Base-by-base conservation (phyloP, 2,113 vertebrate species). In the Urocitellus parryii region DNA sequence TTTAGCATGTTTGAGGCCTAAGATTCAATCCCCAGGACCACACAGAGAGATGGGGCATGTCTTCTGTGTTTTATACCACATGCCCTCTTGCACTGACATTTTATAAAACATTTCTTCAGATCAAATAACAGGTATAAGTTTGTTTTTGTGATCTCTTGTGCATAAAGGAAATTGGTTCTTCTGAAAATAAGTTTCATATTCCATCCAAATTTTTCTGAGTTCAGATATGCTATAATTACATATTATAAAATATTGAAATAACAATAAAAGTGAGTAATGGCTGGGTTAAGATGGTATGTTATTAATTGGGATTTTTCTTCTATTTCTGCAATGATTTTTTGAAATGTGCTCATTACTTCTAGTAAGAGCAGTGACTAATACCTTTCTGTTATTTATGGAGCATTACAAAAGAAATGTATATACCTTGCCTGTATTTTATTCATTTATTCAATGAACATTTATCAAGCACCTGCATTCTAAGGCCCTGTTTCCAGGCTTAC, bases 171-270 rank as follows among this genome's bases (percentile, higher is more conserved):
- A 78, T 42, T 87, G 61, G 8, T 88, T 80, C 48, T 97, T 95
- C 79, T 95, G 53, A 87, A 95, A 88, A 83, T 73, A 86, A 81
- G 25, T 90, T 76, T 17, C 61, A 22, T 88, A 58, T 68, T 77
- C 42, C 65, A 61, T 80, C 27, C 39, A 74, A 73, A 88, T 29
- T 89, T 67, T 61, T 79, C n/a, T 77, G 3, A 70, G 70, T 92
- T 80, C 5, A 81, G 63, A 56, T 81, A 63, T 37, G 72, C 65
- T 81, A 56, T 81, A 92, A 94, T 48, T 91, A 9, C 6, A 48
- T 80, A 48, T 80, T 91, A 73, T 37, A 76, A 91, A 83, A 73
- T 14, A 34, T 14, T 63, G 24, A 90, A 87, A 81, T 82, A 63
- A 68, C 48, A 81, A 74, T 63, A 76, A 61, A 92, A 84, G 20